Evolutionary conservation across 2,888 invertebrate genomes (phyloP), one percentile per base, ranked within the genome.

Genomic region (Agriopis aurantiaria): DNA sequence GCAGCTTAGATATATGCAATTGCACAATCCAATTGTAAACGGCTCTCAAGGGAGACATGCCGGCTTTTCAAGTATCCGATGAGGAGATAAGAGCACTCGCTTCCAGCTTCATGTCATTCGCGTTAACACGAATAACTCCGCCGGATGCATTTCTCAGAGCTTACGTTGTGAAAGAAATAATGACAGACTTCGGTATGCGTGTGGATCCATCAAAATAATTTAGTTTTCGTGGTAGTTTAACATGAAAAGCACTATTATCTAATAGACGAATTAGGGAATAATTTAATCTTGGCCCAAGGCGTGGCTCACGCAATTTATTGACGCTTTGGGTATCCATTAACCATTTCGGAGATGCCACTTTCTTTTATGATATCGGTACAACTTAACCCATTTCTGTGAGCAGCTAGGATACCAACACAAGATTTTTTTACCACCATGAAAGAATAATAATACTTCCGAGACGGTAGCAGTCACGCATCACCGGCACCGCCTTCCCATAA

Each of bases 21-120:
- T 91, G 84, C 88, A 88, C 87, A 90, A 91, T 86, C 76, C 65
- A 79, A 79, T 81, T 82, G 78, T 78, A 79, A 80, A 77, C 80
- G 58, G 75, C 78, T 81, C 78, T 80, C 82, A 70, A 77, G 82
- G 78, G 82, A 83, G 79, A 79, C 67, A 64, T 23, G 61, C 78
- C 74, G 72, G 78, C 79, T 78, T 85, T 84, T 80, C 78, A 83
- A 82, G 81, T 79, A 80, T 85, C 83, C 83, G 83, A 86, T 87
- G 80, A 83, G 72, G 75, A 78, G 83, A 87, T 85, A 81, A 82
- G 66, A 67, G 48, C 46, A 62, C 65, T 17, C 58, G 70, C 70
- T 71, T 67, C 66, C 68, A 63, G 67, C 59, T 76, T 69, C 66
- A 58, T 76, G 69, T 61, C 78, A 72, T 79, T 75, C 72, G 71